Base-by-base conservation (phyloP, 2,797 vertebrate genomes). In the Galago senegalensis region DNA sequence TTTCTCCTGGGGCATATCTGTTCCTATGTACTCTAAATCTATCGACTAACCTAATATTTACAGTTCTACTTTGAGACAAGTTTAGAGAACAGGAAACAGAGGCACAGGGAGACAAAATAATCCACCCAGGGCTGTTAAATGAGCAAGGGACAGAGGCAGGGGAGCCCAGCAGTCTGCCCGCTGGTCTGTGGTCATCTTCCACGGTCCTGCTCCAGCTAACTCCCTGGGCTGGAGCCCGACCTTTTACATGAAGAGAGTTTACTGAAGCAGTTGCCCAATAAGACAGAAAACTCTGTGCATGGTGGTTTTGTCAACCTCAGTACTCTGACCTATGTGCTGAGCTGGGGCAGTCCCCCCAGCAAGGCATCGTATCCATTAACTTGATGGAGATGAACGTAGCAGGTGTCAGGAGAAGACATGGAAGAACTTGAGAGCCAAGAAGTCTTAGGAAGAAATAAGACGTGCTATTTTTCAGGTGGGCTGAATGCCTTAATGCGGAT, bases 141-240 rank as follows among this genome's bases (percentile, higher is more conserved):
- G 12, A 92, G 73, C 75, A 67, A 31, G 23, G 0, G 43, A 2
- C 11, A 56, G 29, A 27, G 3, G 20, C 6, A 3, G 37, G 34
- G 29, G 1, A 10, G 2, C 65, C 37, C 31, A 65, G 67, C 0
- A 0, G 7, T 14, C 13, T 31, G 13, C 18, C n/a, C 5, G 23
- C 27, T 10, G 31, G 10, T 34, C 20, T 65, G 6, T 7, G 61
- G 7, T 5, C 6, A 46, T 23, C 63, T 80, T 37, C 7, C 63
- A 29, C 8, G 11, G 7, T 53, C 17, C 61, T 34, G 5, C 46
- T 56, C 70, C 14, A 76, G 17, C 31, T 4, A 13, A 21, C 20
- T 29, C 58, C 20, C 77, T 34, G 29, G 65, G 40, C 27, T 53
- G 25, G 9, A n/a, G 16, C 13, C 53, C 40, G 20, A 40, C 14